Conservation (phyloP, 2,113 vertebrate species). For the Oenanthe oenanthe region DNA sequence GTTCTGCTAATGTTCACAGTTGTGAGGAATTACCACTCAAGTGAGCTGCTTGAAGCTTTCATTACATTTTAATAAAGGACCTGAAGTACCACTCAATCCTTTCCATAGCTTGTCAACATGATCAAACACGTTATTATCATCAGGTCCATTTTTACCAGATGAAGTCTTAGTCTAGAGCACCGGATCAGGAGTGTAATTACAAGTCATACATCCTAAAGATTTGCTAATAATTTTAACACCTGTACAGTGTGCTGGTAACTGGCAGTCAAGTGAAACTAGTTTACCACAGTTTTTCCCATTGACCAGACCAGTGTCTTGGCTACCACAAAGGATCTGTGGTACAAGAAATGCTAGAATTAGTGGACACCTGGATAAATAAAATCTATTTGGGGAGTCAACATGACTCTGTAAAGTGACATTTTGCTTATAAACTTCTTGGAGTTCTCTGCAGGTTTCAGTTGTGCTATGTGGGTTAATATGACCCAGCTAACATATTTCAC, state of each 20-base stretch:
- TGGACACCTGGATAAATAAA: constrained; percentile 49
- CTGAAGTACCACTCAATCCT: not conserved
- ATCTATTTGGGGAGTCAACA: constrained; percentile 19
- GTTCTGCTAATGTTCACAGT: not conserved
- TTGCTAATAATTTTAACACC: not conserved
- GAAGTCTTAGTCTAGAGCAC: not conserved
- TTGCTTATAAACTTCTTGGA: not conserved
- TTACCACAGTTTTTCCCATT: not conserved
- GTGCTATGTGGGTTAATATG: not conserved
- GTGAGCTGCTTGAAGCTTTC: not conserved
- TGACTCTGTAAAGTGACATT: not conserved
- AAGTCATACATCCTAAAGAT: not conserved
- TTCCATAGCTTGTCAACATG: not conserved
- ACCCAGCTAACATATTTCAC: not conserved
- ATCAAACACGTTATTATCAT: constrained; percentile 5
- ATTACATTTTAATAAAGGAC: constrained; percentile 34
- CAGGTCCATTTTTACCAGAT: not conserved
- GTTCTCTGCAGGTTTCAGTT: not conserved
- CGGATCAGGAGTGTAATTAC: not conserved
- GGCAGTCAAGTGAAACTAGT: not conserved
- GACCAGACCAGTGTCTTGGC: not conserved
- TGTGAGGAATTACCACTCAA: not conserved
- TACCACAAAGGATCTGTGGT: not conserved
- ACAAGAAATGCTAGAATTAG: constrained; percentile 41
- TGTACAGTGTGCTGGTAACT: not conserved